These are phyloP conservation scores for Lutjanus campechanus DNA, from an alignment of 2,797 vertebrate genomes.

Conservation along the genomic window DNA sequence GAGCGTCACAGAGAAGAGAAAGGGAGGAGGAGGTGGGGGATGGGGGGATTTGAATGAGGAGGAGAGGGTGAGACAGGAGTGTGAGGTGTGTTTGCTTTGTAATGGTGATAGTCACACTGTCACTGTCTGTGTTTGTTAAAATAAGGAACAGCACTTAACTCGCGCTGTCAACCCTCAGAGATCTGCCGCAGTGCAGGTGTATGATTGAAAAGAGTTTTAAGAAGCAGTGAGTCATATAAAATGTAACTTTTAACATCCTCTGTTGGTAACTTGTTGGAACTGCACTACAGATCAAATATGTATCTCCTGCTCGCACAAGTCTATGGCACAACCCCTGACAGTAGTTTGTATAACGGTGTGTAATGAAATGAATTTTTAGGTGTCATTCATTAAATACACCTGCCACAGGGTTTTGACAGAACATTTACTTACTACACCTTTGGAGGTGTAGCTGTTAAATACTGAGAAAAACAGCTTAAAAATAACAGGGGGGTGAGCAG, in stretches of 20 bases:
- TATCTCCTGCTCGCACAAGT: not conserved
- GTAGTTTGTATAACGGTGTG: not conserved
- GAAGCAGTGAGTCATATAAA: not conserved
- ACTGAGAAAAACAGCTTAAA: not conserved
- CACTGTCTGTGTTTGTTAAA: not conserved
- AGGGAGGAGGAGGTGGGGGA: too few species aligned
- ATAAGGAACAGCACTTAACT: not conserved
- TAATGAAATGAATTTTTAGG: not conserved
- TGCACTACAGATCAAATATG: constrained; percentile 22
- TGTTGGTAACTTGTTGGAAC: constrained; percentile 32
- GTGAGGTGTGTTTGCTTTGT: not conserved
- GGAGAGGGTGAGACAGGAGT: constrained; percentile 7
- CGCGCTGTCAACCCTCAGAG: not conserved
- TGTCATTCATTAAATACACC: constrained; percentile 8
- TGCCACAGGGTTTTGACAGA: not conserved
- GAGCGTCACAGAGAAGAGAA: not conserved
- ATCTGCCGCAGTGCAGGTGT: constrained; percentile 52
- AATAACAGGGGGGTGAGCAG: constrained; percentile 8
- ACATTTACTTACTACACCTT: not conserved
- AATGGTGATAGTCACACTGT: not conserved
- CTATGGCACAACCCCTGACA: not conserved
- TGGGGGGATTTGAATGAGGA: not conserved
- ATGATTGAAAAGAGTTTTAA: constrained; percentile 2
- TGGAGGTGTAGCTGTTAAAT: not conserved
- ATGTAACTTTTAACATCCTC: constrained; percentile 31